These are phyloP conservation scores for Dicyrtomina minuta DNA, from an alignment of 2,888 invertebrate genomes.

Conservation along the genomic window DNA sequence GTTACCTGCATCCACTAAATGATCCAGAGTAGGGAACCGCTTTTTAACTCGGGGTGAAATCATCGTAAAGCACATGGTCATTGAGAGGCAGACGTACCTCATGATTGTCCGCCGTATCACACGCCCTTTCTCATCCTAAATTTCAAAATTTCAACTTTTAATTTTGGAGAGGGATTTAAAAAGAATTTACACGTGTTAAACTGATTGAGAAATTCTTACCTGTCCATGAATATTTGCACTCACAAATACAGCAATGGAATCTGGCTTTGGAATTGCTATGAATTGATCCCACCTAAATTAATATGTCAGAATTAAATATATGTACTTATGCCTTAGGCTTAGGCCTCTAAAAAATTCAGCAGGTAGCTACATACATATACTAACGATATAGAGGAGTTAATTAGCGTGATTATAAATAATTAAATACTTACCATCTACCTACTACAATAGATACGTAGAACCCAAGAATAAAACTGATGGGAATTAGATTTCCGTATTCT, in stretches of 20 bases:
- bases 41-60: constrained; percentile 86
- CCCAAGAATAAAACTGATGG: constrained; percentile 87
- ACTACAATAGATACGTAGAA: constrained; percentile 92
- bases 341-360: no score
- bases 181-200: neutral
- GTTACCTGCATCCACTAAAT: constrained; percentile 73
- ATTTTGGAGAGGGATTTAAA: neutral
- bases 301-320: neutral
- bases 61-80: constrained; percentile 84
- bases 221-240: constrained; percentile 80
- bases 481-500: constrained; percentile 82
- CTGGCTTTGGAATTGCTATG: constrained; percentile 79
- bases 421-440: constrained; percentile 76
- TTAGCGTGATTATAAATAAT: no score
- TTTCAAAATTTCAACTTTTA: neutral
- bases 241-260: constrained; percentile 81
- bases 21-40: constrained; percentile 78
- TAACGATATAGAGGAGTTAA: no score
- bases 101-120: constrained; percentile 80
- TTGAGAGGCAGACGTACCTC: constrained; percentile 77
- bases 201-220: constrained; percentile 46
- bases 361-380: no score
- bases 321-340: neutral
- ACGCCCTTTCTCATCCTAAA: constrained; percentile 73
- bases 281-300: constrained; percentile 72